phyloP scores from a whole-genome alignment of 2,888 invertebrate species.

The Heliconius sara region DNA sequence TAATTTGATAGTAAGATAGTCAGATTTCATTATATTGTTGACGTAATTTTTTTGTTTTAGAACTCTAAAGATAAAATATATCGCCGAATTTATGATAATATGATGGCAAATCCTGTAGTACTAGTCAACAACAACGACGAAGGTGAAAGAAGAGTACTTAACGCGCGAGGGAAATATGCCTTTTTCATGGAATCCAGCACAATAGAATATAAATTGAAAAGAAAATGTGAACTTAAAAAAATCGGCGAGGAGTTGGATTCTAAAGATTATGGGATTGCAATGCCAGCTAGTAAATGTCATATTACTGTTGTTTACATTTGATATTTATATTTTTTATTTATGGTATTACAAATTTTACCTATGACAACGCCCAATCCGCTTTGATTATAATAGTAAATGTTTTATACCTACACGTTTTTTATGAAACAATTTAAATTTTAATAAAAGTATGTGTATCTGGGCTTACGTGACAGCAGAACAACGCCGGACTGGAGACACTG shows the following conservation, averaged over 20 bases:
- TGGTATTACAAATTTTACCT: too few relatives aligned
- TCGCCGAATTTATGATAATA: constrained; percentile 94
- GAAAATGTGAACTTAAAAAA: constrained; percentile 91
- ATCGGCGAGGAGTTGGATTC: constrained; percentile 93
- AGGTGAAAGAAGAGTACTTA: constrained; percentile 91
- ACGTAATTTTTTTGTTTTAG: constrained; percentile 51
- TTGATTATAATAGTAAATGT: too few relatives aligned
- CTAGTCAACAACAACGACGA: constrained; percentile 91
- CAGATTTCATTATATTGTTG: too few relatives aligned
- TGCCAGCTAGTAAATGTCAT: constrained; percentile 88
- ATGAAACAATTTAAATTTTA: too few relatives aligned
- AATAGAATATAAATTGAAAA: constrained; percentile 94
- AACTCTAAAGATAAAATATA: constrained; percentile 93
- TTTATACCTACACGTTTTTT: too few relatives aligned
- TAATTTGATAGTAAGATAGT: too few relatives aligned
- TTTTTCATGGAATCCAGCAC: constrained; percentile 98
- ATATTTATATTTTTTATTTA: too few relatives aligned
- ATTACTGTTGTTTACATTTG: not conserved
- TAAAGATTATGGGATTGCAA: constrained; percentile 92
- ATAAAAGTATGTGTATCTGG: too few relatives aligned
- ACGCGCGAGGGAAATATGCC: constrained; percentile 87
- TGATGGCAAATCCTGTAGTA: constrained; percentile 91
- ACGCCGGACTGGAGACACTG: too few relatives aligned
- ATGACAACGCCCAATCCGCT: too few relatives aligned
- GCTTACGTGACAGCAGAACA: too few relatives aligned